Percentiles rank a stretch among this genome's conserved stretches.
These are phyloP conservation scores for Myocastor coypus DNA, from an alignment of 2,113 vertebrate genomes.

Conservation along the genomic window DNA sequence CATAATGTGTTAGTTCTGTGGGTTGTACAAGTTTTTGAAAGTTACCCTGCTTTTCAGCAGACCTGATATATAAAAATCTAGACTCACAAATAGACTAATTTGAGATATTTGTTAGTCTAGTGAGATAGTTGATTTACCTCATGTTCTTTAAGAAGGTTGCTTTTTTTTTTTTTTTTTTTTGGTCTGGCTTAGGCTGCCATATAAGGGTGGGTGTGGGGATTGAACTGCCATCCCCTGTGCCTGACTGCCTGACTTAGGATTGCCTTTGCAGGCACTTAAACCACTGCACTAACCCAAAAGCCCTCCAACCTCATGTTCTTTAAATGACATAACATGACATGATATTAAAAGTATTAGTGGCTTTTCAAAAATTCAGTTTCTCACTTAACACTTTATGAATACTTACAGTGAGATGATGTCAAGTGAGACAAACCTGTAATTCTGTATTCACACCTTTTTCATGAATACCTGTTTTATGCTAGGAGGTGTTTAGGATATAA, in stretches of 20 bases:
- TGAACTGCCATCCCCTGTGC: too few relatives aligned
- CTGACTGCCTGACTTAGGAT: too few relatives aligned
- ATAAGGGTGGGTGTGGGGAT: too few relatives aligned
- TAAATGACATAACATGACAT: conserved; percentile 33
- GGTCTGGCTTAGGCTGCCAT: too few relatives aligned
- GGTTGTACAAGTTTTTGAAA: conserved; percentile 22
- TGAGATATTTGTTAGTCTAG: conserved; percentile 53
- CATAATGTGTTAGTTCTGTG: neutral
- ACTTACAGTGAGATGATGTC: conserved; percentile 27
- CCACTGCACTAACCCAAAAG: too few relatives aligned
- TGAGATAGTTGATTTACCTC: conserved; percentile 58
- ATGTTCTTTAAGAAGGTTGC: conserved; percentile 50
- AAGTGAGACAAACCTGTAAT: conserved; percentile 11
- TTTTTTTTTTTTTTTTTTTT: too few relatives aligned
- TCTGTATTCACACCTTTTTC: conserved; percentile 7
- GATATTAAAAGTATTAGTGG: conserved; percentile 72
- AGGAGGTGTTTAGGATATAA: neutral
- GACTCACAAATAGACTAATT: conserved; percentile 44
- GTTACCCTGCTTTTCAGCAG: conserved; percentile 46
- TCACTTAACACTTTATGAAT: conserved; percentile 51
- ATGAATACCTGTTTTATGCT: neutral
- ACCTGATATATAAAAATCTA: conserved; percentile 38
- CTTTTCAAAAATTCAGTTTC: conserved; percentile 60
- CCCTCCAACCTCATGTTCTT: conserved; percentile 54
- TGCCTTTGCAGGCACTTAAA: too few relatives aligned